These are phyloP conservation scores for Bradypodion ventrale DNA, from an alignment of 2,797 vertebrate genomes.

Conservation along the genomic window DNA sequence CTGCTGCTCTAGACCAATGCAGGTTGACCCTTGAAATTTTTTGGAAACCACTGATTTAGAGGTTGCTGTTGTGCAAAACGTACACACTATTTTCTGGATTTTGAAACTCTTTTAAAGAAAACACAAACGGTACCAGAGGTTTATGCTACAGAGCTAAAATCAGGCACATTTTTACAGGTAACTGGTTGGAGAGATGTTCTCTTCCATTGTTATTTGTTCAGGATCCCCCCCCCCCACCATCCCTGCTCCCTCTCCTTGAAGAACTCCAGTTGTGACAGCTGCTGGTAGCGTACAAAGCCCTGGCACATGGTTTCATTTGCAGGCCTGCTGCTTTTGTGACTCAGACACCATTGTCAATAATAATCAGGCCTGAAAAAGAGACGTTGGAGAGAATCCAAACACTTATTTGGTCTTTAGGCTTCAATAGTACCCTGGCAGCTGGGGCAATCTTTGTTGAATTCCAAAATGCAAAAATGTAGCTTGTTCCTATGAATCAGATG, in stretches of 20 bases:
- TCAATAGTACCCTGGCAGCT: conserved; percentile 69
- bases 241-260: conserved; percentile 5
- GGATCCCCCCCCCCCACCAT: no score
- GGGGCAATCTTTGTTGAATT: conserved; percentile 69
- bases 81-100: conserved; percentile 46
- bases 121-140: not conserved
- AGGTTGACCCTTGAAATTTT: no score
- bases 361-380: conserved; percentile 61
- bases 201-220: conserved; percentile 28
- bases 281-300: conserved; percentile 56
- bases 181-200: conserved; percentile 52
- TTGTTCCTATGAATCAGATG: conserved; percentile 67
- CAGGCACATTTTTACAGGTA: conserved; percentile 48
- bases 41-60: no score
- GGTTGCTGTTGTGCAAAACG: no score
- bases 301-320: conserved; percentile 67
- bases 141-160: conserved; percentile 46
- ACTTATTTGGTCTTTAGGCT: conserved; percentile 70
- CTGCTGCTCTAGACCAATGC: no score
- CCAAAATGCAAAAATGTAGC: conserved; percentile 65
- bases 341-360: conserved; percentile 68
- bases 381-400: conserved; percentile 63
- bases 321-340: conserved; percentile 67
- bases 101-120: conserved; percentile 16
- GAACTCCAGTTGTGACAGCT: conserved; percentile 61